Base-by-base conservation (phyloP, 2,888 invertebrate genomes). In the Macrosoma leucophasiata region DNA sequence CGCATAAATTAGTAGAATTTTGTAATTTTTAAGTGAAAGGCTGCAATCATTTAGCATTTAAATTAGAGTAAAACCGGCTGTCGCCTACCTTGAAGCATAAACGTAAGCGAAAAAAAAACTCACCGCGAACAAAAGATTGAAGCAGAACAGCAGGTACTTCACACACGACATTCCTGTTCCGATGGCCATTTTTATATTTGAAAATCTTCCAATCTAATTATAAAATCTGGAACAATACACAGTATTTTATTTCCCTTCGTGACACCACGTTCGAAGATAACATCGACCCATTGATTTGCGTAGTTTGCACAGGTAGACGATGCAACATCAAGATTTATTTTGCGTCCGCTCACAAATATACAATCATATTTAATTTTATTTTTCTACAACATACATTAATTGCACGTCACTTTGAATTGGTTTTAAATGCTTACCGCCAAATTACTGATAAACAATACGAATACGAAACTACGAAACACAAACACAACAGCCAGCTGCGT, bases 81-180 rank as follows among this genome's bases (percentile, higher is more conserved):
- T 34, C 19, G 23, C 12, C n/a, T 8, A 30, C 21, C 29, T 45
- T 48, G 41, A 31, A 36, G 27, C 36, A 45, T n/a, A 50, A 45
- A 41, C 36, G 39, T 43, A 39, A 43, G 32, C 36, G 17, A 32
- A 31, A 52, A 54, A 42, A 39, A 46, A 52, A 87, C 93, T 91
- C 82, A 96, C 96, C 79, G 94, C 94, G 84, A 95, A 93, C 50
- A 94, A 76, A 51, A 95, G 87, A 79, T 95, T 96, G 86, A 95
- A 94, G 53, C 91, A 87, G 75, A 95, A 95, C 29, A 96, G 88
- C 40, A 96, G 87, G 72, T 93, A 95, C 81, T 96, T 96, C 55
- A 95, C 90, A 84, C 94, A 94, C 55, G 93, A 90, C 90, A 94
- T 92, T 64, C 93, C 92, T 52, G 89, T 90, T 50, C 90, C 90